Evolutionary conservation across 2,888 invertebrate species (phyloP).

Genomic region (Protophormia terraenovae): DNA sequence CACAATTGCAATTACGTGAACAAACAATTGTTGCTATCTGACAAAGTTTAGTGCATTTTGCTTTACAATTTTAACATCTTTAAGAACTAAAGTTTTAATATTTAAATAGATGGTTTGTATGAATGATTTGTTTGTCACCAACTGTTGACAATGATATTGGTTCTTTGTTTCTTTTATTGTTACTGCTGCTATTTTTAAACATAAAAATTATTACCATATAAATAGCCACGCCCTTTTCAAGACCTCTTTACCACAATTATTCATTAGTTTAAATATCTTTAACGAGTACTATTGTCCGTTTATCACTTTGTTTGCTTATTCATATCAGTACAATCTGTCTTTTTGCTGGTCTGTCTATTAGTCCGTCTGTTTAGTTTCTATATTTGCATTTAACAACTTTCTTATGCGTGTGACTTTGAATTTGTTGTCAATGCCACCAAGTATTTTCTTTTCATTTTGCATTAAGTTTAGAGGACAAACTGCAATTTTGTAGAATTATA

Average conservation of each 20-base stretch:
- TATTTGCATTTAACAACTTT: constrained; percentile 59
- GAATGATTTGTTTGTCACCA: constrained; percentile 34
- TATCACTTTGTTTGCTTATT: constrained; percentile 25
- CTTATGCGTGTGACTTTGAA: constrained; percentile 65
- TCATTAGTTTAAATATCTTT: constrained; percentile 60
- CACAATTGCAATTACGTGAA: constrained; percentile 60
- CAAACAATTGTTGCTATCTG: constrained; percentile 57
- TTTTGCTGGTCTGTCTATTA: constrained; percentile 10
- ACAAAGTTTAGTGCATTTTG: constrained; percentile 42
- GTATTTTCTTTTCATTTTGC: background rate
- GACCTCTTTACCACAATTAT: constrained; percentile 65
- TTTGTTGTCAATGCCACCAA: constrained; percentile 60
- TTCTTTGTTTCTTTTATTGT: background rate
- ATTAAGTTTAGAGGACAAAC: background rate
- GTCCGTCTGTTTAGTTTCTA: constrained; percentile 29
- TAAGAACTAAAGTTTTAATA: constrained; percentile 14
- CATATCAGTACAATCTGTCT: background rate
- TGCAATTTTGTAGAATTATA: background rate
- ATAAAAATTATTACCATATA: constrained; percentile 58
- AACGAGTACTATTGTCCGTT: constrained; percentile 33
- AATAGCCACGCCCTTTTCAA: constrained; percentile 62
- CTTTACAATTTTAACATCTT: constrained; percentile 38
- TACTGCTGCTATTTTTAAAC: background rate
- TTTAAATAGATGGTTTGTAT: background rate
- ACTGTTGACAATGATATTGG: constrained; percentile 44